Evolutionary conservation across 2,113 vertebrate species (phyloP), one percentile per base, ranked within the genome.

Genomic region (Ophthalmolycus amberensis): DNA sequence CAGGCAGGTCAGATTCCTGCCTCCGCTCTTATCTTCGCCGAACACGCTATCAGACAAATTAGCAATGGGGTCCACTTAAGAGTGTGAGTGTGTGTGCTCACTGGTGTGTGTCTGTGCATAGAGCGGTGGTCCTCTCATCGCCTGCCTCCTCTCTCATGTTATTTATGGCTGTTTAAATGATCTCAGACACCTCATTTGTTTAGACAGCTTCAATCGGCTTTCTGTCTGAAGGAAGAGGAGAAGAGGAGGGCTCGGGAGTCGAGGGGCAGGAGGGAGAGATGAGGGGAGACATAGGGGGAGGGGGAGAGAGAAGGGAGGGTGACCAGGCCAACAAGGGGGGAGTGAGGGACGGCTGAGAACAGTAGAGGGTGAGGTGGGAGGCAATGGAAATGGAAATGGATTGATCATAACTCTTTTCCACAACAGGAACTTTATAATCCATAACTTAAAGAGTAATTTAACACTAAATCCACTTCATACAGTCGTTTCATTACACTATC

Each of bases 151-250:
- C 85, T 80, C 89, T 73, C 83, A 86, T 93, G 89, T 93, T 93
- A 94, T 93, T 93, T 92, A 91, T 93, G 87, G 91, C 46, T 89
- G 76, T 92, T 91, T 91, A 93, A 93, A 91, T 90, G 90, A 91
- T 93, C 88, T 80, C 87, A 84, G 88, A 88, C 91, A 91, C 88
- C 90, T 94, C 87, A 92, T 94, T 93, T 93, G 89, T 93, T 93
- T 90, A 77, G 90, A 93, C 91, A 85, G 80, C 78, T 85, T 76
- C 79, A 85, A 94, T 91, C 92, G 90, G 89, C 82, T 93, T 91
- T 91, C 84, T 89, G 90, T 91, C 91, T 71, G 44, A 64, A 68
- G 71, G 46, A 27, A 71, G 83, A 85, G 58, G 73, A 77, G 60
- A 77, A 65, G 80, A 83, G 70, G 79, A 81, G 54, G 59, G 67